Evolutionary conservation across 1,140 invertebrate species (phyloP), one percentile per base, ranked within the genome.

Genomic region (Cherax quadricarinatus): DNA sequence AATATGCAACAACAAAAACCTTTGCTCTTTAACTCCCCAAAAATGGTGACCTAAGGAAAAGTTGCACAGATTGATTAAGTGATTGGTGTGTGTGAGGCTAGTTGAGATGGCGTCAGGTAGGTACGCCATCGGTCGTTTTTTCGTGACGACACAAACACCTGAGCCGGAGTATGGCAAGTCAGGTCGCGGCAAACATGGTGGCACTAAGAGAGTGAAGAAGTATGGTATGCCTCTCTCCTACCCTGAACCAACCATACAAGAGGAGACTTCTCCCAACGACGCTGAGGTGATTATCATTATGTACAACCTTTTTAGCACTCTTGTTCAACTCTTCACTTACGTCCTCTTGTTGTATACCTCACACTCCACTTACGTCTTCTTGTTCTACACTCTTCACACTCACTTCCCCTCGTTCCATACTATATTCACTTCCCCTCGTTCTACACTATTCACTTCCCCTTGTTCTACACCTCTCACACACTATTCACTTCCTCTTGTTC

Each of bases 231-330:
- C 93, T 49, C 49, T 93, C 18, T 93, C 93, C 7, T 93, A 93
- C 84, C 93, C 93, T 3, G 93, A 93, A 83, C 93, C 93, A n/a
- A 93, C 93, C 53, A 93, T 93, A 24, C 93, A 93, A 16, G 93
- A 93, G 83, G 93, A 93, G 84, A 93, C 93, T 0, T 93, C 93
- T 14, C 93, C 93, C 16, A 89, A 89, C 51, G 93, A 93, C 30
- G 41, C 90, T 24, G 93, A 93, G 93, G 93, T 93, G 81, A 87
- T 18, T 81, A 88, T 62, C 7, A 83, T 24, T 10, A 83, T 21
- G 5, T 21, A 66, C 62, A 66, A 10, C 16, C 14, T 66, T 66
- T 16, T 21, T 66, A 10, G 18, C 62, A 1, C 14, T 18, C 5
- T 21, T 66, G 16, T 21, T 18, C 62, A 66, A 5, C 62, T 6